Evolutionary conservation across 2,797 vertebrate genomes (phyloP).

Genomic region (Acanthiza pusilla): DNA sequence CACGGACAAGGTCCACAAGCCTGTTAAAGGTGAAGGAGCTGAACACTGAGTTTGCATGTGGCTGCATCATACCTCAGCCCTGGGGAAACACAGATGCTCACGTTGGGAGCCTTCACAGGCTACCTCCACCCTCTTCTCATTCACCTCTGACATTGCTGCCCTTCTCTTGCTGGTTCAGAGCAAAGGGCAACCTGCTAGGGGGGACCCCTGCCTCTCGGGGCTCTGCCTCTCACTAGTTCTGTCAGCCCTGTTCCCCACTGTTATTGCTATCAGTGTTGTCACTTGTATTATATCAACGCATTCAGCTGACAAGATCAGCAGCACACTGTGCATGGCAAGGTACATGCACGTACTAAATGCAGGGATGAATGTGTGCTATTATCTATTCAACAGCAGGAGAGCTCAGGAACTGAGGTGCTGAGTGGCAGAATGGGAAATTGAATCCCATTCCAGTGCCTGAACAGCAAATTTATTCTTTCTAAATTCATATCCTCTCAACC

Average conservation of each 20-base stretch:
- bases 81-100: background rate
- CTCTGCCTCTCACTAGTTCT: background rate
- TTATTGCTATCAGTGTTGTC: background rate
- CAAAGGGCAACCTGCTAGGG: background rate
- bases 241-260: background rate
- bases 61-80: background rate
- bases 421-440: constrained; percentile 27
- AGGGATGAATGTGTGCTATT: background rate
- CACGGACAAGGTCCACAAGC: background rate
- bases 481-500: background rate
- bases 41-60: accelerated
- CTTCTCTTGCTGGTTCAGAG: background rate
- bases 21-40: background rate
- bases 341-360: background rate
- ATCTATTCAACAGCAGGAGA: constrained; percentile 5
- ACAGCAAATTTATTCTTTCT: constrained; percentile 26
- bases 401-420: background rate
- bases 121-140: background rate
- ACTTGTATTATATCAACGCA: background rate
- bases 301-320: constrained; percentile 2
- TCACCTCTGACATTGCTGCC: background rate
- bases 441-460: constrained; percentile 1
- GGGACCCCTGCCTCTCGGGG: accelerated
- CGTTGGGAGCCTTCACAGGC: background rate
- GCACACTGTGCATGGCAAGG: background rate